Evolutionary conservation across 1,140 invertebrate genomes (phyloP), one percentile per base, ranked within the genome.

Genomic region (Zaprionus lachaisei): DNA sequence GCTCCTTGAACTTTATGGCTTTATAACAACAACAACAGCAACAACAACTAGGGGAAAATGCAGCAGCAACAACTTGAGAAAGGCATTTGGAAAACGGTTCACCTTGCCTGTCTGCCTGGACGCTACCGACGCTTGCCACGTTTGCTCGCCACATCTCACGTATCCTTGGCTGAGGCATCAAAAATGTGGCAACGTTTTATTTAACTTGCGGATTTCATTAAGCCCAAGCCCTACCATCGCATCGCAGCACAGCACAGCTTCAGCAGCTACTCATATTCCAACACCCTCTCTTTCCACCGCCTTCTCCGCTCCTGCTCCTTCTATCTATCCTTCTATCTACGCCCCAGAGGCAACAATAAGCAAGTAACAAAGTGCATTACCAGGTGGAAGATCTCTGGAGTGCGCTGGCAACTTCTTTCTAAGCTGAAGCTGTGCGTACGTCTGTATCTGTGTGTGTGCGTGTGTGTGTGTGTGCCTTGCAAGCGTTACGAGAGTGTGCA

Each of bases 1-100:
- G 62, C 71, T 80, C 55, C 81, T 84, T 80, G 81, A 84, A 80
- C 81, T 80, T 83, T 83, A 80, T 78, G 78, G 68, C 61, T 60
- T 24, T 12, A 49, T 17, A 51, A 58, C 37, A 72, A 76, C n/a
- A 75, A 60, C 47, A 70, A 51, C 22, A 69, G 57, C 38, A 57
- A 54, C 54, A 56, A 64, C 17, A 22, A 63, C 41, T 17, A 57
- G n/a, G 69, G 78, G 61, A 60, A 56, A 61, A 28, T 15, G 26
- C 54, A 76, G 76, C 77, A 82, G 79, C 37, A 15, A 38, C 37
- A 38, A 38, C 37, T 38, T 12, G 37, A 38, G 37, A 14, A 12
- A 83, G 68, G 66, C 51, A 77, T 80, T 68, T 71, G 69, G 77
- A 83, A 80, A 77, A 65, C 61, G 61, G 60, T 56, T 74, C 72